Percentiles rank a stretch among this genome's conserved stretches.
These are phyloP conservation scores for Cydia fagiglandana DNA, from an alignment of 1,140 invertebrate genomes.

Conservation along the genomic window DNA sequence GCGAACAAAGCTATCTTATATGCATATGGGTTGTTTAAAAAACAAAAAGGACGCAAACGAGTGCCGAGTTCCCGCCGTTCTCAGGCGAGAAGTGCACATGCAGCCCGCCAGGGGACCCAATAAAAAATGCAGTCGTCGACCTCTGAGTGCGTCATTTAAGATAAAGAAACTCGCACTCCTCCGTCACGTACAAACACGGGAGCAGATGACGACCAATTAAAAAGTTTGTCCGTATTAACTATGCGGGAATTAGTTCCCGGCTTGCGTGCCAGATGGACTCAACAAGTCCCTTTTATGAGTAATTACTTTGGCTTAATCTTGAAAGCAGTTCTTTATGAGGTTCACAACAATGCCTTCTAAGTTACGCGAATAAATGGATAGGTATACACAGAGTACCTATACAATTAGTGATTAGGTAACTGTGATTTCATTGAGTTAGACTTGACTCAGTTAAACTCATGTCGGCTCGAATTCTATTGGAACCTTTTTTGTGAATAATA, in stretches of 20 bases:
- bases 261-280: constrained; percentile 69
- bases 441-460: background rate
- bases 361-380: constrained; percentile 12
- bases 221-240: constrained; percentile 75
- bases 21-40: constrained; percentile 43
- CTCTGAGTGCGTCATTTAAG: constrained; percentile 67
- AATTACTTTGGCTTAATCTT: constrained; percentile 28
- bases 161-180: constrained; percentile 61
- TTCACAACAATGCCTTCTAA: constrained; percentile 13
- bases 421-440: background rate
- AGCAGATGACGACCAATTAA: constrained; percentile 77
- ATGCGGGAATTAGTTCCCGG: constrained; percentile 63
- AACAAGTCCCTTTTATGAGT: constrained; percentile 49
- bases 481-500: constrained; percentile 6
- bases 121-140: constrained; percentile 72
- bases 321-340: constrained; percentile 22
- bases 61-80: constrained; percentile 59
- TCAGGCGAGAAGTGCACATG: constrained; percentile 64
- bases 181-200: constrained; percentile 64
- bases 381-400: background rate
- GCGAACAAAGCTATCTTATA: constrained; percentile 35
- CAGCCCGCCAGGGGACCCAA: constrained; percentile 56
- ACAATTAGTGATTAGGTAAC: background rate
- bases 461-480: background rate
- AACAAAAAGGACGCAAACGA: constrained; percentile 42